Conservation (phyloP, 2,113 vertebrate species). For the Zosterops pallidus region DNA sequence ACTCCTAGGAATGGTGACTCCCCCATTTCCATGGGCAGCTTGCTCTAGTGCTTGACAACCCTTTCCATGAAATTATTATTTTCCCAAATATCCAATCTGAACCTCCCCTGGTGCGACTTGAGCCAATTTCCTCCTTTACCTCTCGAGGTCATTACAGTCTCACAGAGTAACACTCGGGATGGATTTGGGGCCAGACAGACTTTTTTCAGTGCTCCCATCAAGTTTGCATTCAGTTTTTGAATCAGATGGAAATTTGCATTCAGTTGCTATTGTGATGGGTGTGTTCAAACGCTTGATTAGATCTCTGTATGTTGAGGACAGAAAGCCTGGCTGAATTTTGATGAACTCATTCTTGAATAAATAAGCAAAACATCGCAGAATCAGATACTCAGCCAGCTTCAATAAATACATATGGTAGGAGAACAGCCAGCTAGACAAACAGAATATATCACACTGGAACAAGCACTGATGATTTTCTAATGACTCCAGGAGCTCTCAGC, state of each 20-base stretch:
- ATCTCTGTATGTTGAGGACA: not conserved
- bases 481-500: not conserved
- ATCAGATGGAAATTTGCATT: not conserved
- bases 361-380: slow-evolving; percentile 29
- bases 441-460: slow-evolving; percentile 19
- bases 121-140: not conserved
- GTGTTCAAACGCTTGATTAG: not conserved
- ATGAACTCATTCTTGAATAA: slow-evolving; percentile 38
- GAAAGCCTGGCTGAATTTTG: slow-evolving; percentile 37
- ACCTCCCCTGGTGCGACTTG: not conserved
- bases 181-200: not conserved
- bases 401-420: slow-evolving; percentile 44
- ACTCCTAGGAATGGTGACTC: not conserved
- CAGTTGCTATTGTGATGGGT: not conserved
- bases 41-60: not conserved
- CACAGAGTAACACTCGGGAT: not conserved
- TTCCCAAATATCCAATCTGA: not conserved
- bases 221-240: not conserved
- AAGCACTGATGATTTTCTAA: slow-evolving; percentile 34
- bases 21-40: not conserved
- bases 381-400: slow-evolving; percentile 37
- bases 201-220: not conserved
- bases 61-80: not conserved
- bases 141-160: not conserved
- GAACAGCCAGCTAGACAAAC: slow-evolving; percentile 44